These are phyloP conservation scores for Hystrix cristata DNA, from an alignment of 2,113 vertebrate genomes.

Conservation along the genomic window DNA sequence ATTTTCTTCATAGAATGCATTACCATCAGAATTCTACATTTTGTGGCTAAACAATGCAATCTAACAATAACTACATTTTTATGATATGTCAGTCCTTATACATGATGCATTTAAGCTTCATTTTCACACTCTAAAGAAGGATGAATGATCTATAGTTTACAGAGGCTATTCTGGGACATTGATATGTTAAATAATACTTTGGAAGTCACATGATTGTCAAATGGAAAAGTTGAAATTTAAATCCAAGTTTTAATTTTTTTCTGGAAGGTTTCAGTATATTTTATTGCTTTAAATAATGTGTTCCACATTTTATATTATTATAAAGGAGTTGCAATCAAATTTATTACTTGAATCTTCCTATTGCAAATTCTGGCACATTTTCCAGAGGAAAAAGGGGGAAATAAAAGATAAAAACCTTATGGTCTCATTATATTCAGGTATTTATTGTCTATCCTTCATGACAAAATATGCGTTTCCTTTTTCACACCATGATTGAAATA, in stretches of 20 bases:
- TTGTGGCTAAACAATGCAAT: not conserved
- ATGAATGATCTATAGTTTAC: not conserved
- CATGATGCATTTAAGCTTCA: not conserved
- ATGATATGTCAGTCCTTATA: not conserved
- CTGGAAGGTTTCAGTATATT: not conserved
- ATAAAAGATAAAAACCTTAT: slow-evolving; percentile 36
- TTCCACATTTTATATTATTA: not conserved
- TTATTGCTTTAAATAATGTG: slow-evolving; percentile 1
- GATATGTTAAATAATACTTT: not conserved
- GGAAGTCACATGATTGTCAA: not conserved
- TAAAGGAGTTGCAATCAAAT: not conserved
- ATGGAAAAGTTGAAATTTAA: not conserved
- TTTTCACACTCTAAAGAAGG: not conserved
- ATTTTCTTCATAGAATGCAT: not conserved
- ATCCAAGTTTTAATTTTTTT: slow-evolving; percentile 10
- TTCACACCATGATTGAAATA: slow-evolving; percentile 48
- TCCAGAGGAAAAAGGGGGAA: not conserved
- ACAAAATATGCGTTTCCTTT: slow-evolving; percentile 34
- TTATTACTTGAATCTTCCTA: not conserved
- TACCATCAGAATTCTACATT: not conserved
- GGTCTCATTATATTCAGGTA: slow-evolving; percentile 34
- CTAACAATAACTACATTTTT: not conserved
- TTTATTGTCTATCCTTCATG: slow-evolving; percentile 31
- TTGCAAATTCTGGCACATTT: not conserved
- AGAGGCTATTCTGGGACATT: not conserved